Evolutionary conservation across 2,888 invertebrate species (phyloP).

Genomic region (Laothoe populi): DNA sequence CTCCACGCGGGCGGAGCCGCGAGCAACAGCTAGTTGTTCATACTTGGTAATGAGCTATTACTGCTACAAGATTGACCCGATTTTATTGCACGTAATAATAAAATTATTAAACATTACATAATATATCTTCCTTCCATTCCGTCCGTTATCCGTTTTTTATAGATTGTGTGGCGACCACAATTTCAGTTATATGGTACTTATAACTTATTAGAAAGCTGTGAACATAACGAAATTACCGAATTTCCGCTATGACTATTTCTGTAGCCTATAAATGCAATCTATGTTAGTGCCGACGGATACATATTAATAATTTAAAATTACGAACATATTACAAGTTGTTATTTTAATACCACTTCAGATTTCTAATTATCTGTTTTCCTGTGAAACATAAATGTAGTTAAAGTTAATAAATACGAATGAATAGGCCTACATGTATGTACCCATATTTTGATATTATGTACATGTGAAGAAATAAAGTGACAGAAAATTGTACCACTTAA

Average conservation of each 20-base stretch:
- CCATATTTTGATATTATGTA: background rate
- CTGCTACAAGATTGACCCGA: too few relatives aligned
- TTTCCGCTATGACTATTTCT: background rate
- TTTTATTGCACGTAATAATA: too few relatives aligned
- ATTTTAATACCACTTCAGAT: slow-evolving; percentile 7
- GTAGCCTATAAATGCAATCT: background rate
- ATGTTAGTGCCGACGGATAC: slow-evolving; percentile 9
- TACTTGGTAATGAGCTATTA: too few relatives aligned
- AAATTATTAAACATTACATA: too few relatives aligned
- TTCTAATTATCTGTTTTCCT: slow-evolving; percentile 14
- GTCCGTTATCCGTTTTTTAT: too few relatives aligned
- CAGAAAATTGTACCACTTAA: too few relatives aligned
- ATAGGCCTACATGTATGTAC: background rate
- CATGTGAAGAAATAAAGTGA: background rate
- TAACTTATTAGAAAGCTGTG: slow-evolving; percentile 1
- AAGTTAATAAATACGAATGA: background rate
- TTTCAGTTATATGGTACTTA: too few relatives aligned
- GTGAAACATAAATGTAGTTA: background rate
- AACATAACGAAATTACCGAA: background rate
- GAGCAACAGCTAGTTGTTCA: too few relatives aligned
- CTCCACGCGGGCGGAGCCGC: too few relatives aligned
- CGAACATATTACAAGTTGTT: background rate
- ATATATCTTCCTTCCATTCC: too few relatives aligned
- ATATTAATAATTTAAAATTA: background rate
- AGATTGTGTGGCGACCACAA: too few relatives aligned